Percentiles rank a stretch among this genome's conserved stretches.
These are phyloP conservation scores for Pluvianellus socialis DNA, from an alignment of 2,113 vertebrate species.

Conservation along the genomic window DNA sequence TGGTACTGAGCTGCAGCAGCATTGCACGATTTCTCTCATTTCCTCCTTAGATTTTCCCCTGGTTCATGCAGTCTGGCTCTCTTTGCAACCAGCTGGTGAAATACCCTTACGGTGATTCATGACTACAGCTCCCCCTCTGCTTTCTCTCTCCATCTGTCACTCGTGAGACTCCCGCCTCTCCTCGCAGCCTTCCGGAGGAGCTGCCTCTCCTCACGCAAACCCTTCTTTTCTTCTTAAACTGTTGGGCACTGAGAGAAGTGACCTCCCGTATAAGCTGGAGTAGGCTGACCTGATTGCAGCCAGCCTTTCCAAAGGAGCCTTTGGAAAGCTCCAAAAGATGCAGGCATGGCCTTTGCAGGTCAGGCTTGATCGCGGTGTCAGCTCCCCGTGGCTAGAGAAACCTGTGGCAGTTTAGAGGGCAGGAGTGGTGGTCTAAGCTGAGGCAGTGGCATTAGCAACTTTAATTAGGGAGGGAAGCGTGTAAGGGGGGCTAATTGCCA, in stretches of 20 bases:
- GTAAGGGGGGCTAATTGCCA: not conserved
- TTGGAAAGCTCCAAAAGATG: not conserved
- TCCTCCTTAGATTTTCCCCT: not conserved
- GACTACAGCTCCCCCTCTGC: not conserved
- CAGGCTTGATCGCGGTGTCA: not conserved
- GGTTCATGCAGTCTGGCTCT: not conserved
- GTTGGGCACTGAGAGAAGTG: not conserved
- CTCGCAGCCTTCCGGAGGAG: not conserved
- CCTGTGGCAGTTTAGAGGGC: not conserved
- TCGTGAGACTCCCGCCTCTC: not conserved
- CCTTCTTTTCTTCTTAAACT: not conserved
- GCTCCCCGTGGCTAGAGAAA: not conserved
- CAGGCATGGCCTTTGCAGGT: not conserved
- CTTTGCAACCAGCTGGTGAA: constrained; percentile 37
- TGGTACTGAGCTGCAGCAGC: not conserved
- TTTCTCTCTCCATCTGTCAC: constrained; percentile 38
- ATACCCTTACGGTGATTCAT: constrained; percentile 25
- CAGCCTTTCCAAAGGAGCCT: not conserved
- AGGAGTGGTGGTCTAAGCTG: not conserved
- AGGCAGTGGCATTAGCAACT: not conserved
- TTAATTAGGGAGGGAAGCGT: not conserved
- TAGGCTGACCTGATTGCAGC: not conserved
- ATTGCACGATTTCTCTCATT: not conserved
- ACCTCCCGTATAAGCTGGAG: not conserved
- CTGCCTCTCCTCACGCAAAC: not conserved